Evolutionary conservation across 2,797 vertebrate species (phyloP), one percentile per base, ranked within the genome.

Genomic region (Aldrovandia affinis): DNA sequence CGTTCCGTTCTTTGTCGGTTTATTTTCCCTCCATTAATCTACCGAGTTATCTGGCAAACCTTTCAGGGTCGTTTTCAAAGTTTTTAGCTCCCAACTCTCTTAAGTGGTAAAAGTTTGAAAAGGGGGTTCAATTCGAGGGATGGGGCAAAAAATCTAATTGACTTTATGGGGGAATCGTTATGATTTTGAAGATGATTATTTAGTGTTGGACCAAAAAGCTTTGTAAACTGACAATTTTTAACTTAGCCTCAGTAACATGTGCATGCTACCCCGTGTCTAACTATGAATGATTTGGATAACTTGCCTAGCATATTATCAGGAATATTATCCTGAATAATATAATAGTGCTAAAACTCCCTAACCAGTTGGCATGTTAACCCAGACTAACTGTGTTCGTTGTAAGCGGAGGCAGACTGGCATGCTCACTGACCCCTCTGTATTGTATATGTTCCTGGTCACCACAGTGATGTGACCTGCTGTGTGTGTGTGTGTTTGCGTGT

Each of bases 21-120:
- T 28, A 3, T 12, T 14, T 30, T 3, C 8, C 33, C 33, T 20
- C 8, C 33, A 20, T 36, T 70, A 39, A 70, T 70, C 33, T 44
- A 25, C 70, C 44, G 42, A 75, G 33, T 20, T 25, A 44, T 10
- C 20, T 85, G 83, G 15, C 47, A 79, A 79, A 79, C 77, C 28
- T 79, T 78, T 79, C 39, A 44, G 70, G 70, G 70, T 75, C n/a
- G 10, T 50, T 79, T 79, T 50, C 77, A 79, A 30, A 79, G 44
- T 54, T 28, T 79, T 79, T 79, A 9, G 47, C 47, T 79, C 77
- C 50, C 22, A 4, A 28, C 28, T 79, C 28, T 79, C n/a, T 15
- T 6, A 54, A 30, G 30, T 33, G 9, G 12, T 30, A 5, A 79
- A 79, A 52, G 25, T 5, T 4, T 54, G 75, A 47, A 78, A 75